Percentiles rank a stretch among this genome's conserved stretches.
These are phyloP conservation scores for Aspidiotus rigidus DNA, from an alignment of 2,888 invertebrate genomes.

Conservation along the genomic window DNA sequence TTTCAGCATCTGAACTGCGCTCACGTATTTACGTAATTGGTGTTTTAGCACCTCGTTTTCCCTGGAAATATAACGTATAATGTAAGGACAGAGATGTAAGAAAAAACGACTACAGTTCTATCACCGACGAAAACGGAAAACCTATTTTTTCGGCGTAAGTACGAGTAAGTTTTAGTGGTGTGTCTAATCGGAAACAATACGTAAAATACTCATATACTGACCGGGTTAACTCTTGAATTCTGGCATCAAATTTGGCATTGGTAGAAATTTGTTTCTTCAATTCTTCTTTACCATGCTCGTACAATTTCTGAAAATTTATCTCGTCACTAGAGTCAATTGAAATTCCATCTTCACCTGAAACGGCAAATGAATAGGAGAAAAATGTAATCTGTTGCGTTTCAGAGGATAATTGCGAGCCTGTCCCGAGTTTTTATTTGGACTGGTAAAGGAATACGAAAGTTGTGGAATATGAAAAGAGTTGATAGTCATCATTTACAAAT, in stretches of 20 bases:
- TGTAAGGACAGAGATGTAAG: background rate
- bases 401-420: too few relatives aligned
- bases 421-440: too few relatives aligned
- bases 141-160: too few relatives aligned
- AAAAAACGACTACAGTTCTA: background rate
- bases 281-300: conserved; percentile 28
- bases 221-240: conserved; percentile 39
- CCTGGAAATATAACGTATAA: conserved; percentile 43
- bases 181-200: background rate
- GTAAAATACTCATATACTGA: conserved; percentile 10
- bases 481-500: too few relatives aligned
- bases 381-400: too few relatives aligned
- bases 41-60: conserved; percentile 77
- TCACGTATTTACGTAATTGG: conserved; percentile 75
- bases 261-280: conserved; percentile 33
- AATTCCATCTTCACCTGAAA: conserved; percentile 35
- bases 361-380: too few relatives aligned
- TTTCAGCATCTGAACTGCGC: conserved; percentile 73
- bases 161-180: background rate
- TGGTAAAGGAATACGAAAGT: too few relatives aligned
- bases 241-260: conserved; percentile 35
- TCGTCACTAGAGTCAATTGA: conserved; percentile 35
- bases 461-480: too few relatives aligned
- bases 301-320: conserved; percentile 25
- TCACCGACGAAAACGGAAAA: background rate